phyloP scores from a whole-genome alignment of 2,888 invertebrate species.

The Liodrosophila aerea region DNA sequence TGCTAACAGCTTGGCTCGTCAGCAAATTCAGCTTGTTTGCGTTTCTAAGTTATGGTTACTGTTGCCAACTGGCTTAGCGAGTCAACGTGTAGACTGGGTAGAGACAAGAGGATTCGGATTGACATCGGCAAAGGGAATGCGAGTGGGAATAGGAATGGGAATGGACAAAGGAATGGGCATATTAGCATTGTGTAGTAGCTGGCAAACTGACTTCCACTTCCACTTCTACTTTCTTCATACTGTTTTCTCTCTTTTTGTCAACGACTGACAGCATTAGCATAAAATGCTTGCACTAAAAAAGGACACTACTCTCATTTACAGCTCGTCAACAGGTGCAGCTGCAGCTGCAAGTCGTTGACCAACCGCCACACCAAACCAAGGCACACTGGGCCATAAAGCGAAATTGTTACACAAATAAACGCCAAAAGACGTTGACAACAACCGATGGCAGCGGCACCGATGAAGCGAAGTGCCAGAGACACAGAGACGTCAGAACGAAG shows the following conservation, averaged over 20 bases:
- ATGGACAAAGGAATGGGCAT: too few relatives aligned
- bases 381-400: slow-evolving; percentile 35
- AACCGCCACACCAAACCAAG: slow-evolving; percentile 23
- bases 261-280: slow-evolving; percentile 54
- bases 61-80: slow-evolving; percentile 75
- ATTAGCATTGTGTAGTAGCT: background rate
- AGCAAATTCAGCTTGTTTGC: slow-evolving; percentile 73
- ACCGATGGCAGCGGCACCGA: slow-evolving; percentile 28
- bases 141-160: background rate
- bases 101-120: too few relatives aligned
- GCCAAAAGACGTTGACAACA: slow-evolving; percentile 46
- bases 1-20: slow-evolving; percentile 52
- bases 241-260: slow-evolving; percentile 42
- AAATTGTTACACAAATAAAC: slow-evolving; percentile 60
- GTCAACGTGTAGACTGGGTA: slow-evolving; percentile 39
- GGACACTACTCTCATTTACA: slow-evolving; percentile 40
- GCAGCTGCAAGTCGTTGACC: slow-evolving; percentile 39
- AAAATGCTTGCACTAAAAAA: slow-evolving; percentile 44
- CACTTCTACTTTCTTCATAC: slow-evolving; percentile 33
- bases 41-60: slow-evolving; percentile 73
- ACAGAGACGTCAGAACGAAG: too few relatives aligned
- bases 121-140: background rate
- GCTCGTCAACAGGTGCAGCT: slow-evolving; percentile 63
- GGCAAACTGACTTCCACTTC: background rate
- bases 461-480: background rate